Base-by-base conservation (phyloP, 2,113 vertebrate genomes). In the Motacilla alba region DNA sequence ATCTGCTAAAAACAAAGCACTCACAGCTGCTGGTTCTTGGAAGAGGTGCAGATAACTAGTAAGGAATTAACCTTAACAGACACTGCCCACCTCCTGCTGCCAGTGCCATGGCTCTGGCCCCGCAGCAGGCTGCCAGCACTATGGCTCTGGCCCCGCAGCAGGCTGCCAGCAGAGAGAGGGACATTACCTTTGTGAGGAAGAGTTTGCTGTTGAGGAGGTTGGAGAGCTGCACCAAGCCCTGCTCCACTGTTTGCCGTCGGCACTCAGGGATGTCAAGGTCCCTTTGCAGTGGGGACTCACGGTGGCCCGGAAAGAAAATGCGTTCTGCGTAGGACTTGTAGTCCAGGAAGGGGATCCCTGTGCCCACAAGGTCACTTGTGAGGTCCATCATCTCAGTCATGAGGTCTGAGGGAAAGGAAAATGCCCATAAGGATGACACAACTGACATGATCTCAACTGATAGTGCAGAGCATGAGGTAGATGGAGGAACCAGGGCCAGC, bases 321-420 rank as follows among this genome's bases (percentile, higher is more conserved):
- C 99, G 99, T 80, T 99, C 99, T 0, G 99, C 99, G 0, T 99
- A 99, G 97, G 98, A 98, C 67, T 98, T 98, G 96, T 99, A 99
- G 97, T 99, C 99, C 15, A 99, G 97, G 98, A 99, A 99, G 14
- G 99, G 99, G 63, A 99, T 99, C 52, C 99, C 99, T 0, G 99
- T 99, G 79, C 99, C 99, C 92, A 99, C 98, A 27, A 99, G 98
- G 96, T 99, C 99, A 60, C 99, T 99, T 83, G 99, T 99, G 97
- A 99, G 98, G 94, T 99, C 99, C 92, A 99, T 99, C 99, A 99
- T 99, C 96, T 99, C 99, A 0, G 99, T 99, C 99, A 99, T 99
- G 90, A 99, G 97, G 96, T 99, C 99, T 99, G 97, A 66, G 64
- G 33, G 87, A 94, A 90, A 82, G 43, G 72, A 94, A 92, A 90